Evolutionary conservation across 2,888 invertebrate species (phyloP).

Genomic region (Sacculina carcini): DNA sequence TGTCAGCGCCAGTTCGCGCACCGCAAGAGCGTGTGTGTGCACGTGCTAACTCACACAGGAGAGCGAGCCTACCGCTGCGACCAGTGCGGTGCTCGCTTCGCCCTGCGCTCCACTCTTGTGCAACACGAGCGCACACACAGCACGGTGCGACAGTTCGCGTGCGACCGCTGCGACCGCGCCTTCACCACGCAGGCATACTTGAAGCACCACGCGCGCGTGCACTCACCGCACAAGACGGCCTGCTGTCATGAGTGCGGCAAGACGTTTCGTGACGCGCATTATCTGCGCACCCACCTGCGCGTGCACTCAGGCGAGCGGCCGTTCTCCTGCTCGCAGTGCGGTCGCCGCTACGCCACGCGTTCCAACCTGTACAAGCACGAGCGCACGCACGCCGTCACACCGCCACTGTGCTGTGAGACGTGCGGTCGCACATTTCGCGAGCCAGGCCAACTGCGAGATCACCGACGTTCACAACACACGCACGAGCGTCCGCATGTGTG

Average conservation of each 20-base stretch:
- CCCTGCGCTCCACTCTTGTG: neutral
- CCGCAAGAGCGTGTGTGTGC: neutral
- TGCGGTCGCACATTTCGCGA: neutral
- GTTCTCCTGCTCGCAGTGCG: neutral
- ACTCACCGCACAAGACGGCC: neutral
- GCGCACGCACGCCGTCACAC: neutral
- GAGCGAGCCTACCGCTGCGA: neutral
- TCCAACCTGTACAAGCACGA: neutral
- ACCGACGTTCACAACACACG: constrained; percentile 8
- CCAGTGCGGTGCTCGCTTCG: neutral
- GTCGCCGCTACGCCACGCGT: neutral
- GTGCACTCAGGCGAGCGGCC: neutral
- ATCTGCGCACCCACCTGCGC: neutral
- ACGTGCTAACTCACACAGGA: neutral
- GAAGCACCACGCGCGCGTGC: neutral
- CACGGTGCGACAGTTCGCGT: neutral
- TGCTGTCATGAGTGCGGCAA: neutral
- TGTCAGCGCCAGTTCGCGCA: neutral
- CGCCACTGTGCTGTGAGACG: neutral
- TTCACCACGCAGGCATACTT: neutral
- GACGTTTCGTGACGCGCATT: neutral
- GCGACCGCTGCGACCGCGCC: neutral
- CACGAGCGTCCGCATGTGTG: constrained; percentile 7
- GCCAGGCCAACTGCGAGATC: neutral
- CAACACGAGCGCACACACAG: neutral